Evolutionary conservation across 37 sponge, comb jelly and placozoan species (phyloP), one percentile per base, ranked within the genome.

Genomic region (Oopsacas minuta): DNA sequence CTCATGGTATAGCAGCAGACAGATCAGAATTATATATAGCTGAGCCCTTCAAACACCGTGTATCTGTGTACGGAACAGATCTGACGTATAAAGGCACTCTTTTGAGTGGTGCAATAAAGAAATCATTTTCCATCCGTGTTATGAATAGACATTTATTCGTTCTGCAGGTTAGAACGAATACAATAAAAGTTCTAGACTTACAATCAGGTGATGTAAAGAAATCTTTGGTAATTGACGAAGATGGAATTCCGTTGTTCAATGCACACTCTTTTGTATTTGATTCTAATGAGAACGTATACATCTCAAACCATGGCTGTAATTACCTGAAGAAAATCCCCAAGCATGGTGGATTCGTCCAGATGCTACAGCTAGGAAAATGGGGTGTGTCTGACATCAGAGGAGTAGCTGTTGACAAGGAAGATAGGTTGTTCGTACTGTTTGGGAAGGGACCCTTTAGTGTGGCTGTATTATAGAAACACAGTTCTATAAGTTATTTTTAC

Each of bases 361-460:
- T 61, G 28, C 17, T 61, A 34, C 75, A 61, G 75, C 22, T 34
- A 5, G 20, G 32, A 34, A 61, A 12, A 34, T 61, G 75, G 75
- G 75, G 75, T 34, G 75, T 61, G 75, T 25, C 32, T 10, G 75
- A 61, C 75, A 34, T 61, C 28, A 10, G 75, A n/a, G 75, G 75
- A 34, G 28, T 61, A 12, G 75, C 75, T 25, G 22, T 61, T 7
- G 75, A 61, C 75, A 61, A 61, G 75, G 75, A 61, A 34, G 30
- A 61, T 34, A 3, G 75, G 75, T 25, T 61, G 75, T 61, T 61
- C 75, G 75, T 61, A 34, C 75, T 61, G 28, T 61, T 61, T n/a
- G 75, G 75, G 30, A 61, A 12, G 75, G 75, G 75, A 3, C 20
- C 20, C 75, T 61, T 61, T 34, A 32, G 75, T 34, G 30, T 61